Evolutionary conservation across 2,113 vertebrate genomes (phyloP), one percentile per base, ranked within the genome.

Genomic region (Thunnus thynnus): DNA sequence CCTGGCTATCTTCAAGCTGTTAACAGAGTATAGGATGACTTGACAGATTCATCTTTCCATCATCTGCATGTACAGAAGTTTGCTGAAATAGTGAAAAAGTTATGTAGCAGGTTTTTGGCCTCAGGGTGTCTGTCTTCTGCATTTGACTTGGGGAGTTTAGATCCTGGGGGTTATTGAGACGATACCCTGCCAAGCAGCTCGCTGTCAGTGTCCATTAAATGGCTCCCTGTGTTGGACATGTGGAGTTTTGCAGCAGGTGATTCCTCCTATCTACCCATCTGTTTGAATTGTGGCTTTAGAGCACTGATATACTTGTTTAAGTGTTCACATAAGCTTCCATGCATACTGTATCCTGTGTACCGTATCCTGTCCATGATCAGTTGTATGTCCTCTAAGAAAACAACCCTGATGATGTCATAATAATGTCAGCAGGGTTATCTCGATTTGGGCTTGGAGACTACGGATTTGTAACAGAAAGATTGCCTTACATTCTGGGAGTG

Each of bases 171-270:
- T 84, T 62, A 25, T 18, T 46, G 72, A 51, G 84, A 75, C 71
- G 57, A 65, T 64, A 72, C 16, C 16, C 44, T 25, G 17, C 20
- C 44, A 68, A 70, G 58, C 76, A 52, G 14, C 61, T 75, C 13
- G 25, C 70, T 75, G 62, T 70, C 72, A 74, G 30, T 47, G 48
- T 72, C 65, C 56, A 72, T 66, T 81, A 69, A 65, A 71, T 46
- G 18, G 16, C 66, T 72, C 56, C 20, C 58, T 56, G 57, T 84
- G 70, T 74, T 16, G 27, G 6, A 17, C 32, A 66, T 69, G 58
- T 69, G 56, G 61, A 46, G 73, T 69, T 78, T 22, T 82, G 72
- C 69, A 65, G 82, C 84, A 84, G 68, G 86, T 86, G 81, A 86
- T 74, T 78, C 70, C 36, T 77, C 56, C 14, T 48, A 51, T 48